Evolutionary conservation across 2,888 invertebrate species (phyloP).

Genomic region (Prosopocoilus inquinatus): DNA sequence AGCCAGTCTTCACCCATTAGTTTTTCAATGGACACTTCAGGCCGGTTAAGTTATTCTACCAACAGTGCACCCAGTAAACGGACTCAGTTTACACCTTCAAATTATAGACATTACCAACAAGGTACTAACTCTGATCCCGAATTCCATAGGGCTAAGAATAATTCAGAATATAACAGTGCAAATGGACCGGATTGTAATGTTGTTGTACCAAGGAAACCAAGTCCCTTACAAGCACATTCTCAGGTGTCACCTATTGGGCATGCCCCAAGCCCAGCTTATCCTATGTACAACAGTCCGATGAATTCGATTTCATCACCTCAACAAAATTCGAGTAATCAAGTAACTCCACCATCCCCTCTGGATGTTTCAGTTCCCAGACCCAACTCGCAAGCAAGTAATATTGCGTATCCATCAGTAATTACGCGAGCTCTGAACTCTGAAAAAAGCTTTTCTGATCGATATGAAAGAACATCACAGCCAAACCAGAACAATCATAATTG

Average conservation of each 20-base stretch:
- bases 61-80: constrained; percentile 53
- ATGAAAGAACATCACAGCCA: constrained; percentile 47
- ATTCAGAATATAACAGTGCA: constrained; percentile 50
- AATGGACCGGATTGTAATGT: constrained; percentile 59
- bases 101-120: constrained; percentile 60
- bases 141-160: constrained; percentile 56
- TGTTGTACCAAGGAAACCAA: constrained; percentile 66
- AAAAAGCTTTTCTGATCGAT: constrained; percentile 57
- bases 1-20: constrained; percentile 71
- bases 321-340: constrained; percentile 58
- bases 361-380: constrained; percentile 68
- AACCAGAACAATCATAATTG: constrained; percentile 53
- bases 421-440: constrained; percentile 68
- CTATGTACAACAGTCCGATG: constrained; percentile 82
- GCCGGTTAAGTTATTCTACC: constrained; percentile 61
- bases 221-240: constrained; percentile 67
- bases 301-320: constrained; percentile 73
- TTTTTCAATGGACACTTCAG: constrained; percentile 71
- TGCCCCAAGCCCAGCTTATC: constrained; percentile 77
- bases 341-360: constrained; percentile 66
- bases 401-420: constrained; percentile 82
- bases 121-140: constrained; percentile 60
- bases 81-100: constrained; percentile 54
- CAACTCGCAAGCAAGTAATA: constrained; percentile 57
- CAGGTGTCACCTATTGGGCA: constrained; percentile 73